These are phyloP conservation scores for Loripinus fragilis DNA, from an alignment of 2,888 invertebrate species.

Conservation along the genomic window DNA sequence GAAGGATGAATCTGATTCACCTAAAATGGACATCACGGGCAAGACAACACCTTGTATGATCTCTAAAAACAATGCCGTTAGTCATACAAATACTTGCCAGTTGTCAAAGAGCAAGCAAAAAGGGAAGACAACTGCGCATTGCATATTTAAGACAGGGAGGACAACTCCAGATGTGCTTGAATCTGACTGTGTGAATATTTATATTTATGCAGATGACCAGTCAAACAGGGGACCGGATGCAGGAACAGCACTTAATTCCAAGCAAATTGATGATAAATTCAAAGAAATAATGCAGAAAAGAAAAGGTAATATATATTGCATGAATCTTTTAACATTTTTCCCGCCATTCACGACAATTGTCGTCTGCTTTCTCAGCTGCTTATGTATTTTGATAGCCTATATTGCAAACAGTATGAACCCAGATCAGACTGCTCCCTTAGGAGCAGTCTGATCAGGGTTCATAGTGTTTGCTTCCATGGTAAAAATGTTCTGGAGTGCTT, in stretches of 20 bases:
- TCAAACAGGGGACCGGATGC: conserved; percentile 37
- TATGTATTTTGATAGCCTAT: too few relatives aligned
- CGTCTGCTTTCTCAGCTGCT: too few relatives aligned
- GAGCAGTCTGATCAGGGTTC: too few relatives aligned
- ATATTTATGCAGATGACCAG: conserved; percentile 61
- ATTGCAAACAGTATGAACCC: too few relatives aligned
- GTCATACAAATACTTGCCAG: background rate
- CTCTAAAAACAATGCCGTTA: background rate
- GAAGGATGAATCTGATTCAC: background rate
- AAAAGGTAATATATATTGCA: conserved; percentile 72
- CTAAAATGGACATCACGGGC: background rate
- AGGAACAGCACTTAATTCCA: conserved; percentile 53
- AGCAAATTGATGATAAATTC: conserved; percentile 76
- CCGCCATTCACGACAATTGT: too few relatives aligned
- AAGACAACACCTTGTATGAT: conserved; percentile 11
- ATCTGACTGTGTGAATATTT: conserved; percentile 60
- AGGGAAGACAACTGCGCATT: conserved; percentile 8
- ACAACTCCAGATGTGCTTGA: conserved; percentile 20
- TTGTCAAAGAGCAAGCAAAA: conserved; percentile 3
- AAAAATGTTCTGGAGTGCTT: too few relatives aligned
- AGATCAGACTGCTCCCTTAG: too few relatives aligned
- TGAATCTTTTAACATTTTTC: too few relatives aligned
- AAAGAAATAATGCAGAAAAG: conserved; percentile 76
- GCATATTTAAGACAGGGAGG: conserved; percentile 1
- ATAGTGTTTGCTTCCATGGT: too few relatives aligned